Percentiles rank a stretch among this genome's conserved stretches.
Evolutionary conservation across 2,888 invertebrate genomes (phyloP).

Genomic region (Meloe dianella): DNA sequence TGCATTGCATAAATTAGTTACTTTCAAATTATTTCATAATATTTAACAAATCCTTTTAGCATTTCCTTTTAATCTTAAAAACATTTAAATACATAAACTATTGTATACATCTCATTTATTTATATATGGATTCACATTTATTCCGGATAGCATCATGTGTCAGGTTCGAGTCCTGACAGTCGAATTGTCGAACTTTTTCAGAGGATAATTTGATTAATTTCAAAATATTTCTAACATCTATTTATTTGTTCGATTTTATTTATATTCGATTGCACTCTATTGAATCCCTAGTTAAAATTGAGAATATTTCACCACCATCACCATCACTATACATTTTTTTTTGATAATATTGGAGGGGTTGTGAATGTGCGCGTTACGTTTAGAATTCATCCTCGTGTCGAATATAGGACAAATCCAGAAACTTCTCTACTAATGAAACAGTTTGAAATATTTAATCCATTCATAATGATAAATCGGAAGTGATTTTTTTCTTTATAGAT

Average conservation of each 20-base stretch:
- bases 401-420: constrained; percentile 1
- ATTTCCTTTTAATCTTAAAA: constrained; percentile 31
- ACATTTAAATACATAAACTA: not conserved
- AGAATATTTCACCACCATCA: not conserved
- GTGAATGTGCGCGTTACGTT: constrained; percentile 1
- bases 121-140: no score
- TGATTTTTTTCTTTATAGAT: no score
- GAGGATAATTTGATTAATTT: no score
- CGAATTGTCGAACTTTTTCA: no score
- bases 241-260: no score
- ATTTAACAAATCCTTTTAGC: constrained; percentile 35
- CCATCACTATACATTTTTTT: not conserved
- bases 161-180: no score
- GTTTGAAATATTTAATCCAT: not conserved
- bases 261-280: no score
- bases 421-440: not conserved
- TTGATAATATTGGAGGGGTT: not conserved
- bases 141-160: no score
- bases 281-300: no score
- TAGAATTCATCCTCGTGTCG: not conserved
- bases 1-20: constrained; percentile 42
- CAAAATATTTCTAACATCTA: no score
- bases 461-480: not conserved
- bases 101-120: not conserved
- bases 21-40: constrained; percentile 45